These are phyloP conservation scores for Hymenochirus boettgeri DNA, from an alignment of 2,113 vertebrate species.

Conservation along the genomic window DNA sequence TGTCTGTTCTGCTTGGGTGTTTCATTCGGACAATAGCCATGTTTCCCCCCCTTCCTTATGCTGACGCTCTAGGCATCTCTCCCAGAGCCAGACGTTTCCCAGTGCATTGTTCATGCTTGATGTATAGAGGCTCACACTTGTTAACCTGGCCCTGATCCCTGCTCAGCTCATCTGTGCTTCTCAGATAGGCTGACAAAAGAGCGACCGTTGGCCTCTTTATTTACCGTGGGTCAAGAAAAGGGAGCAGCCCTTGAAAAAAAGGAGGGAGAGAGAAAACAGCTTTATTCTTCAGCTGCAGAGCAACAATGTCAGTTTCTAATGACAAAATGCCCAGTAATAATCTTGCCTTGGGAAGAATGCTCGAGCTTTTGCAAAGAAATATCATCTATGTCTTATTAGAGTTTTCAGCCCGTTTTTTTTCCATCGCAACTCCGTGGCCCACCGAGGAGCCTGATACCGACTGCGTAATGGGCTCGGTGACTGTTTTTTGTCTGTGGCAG, in stretches of 20 bases:
- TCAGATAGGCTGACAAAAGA: conserved; percentile 62
- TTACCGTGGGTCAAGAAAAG: conserved; percentile 50
- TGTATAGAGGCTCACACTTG: conserved; percentile 62
- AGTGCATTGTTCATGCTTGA: conserved; percentile 64
- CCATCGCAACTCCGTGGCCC: not conserved
- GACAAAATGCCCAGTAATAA: conserved; percentile 31
- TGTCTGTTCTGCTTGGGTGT: conserved; percentile 56
- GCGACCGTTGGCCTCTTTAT: conserved; percentile 55
- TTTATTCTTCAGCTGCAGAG: conserved; percentile 37
- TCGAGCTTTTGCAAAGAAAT: conserved; percentile 23
- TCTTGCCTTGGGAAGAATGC: conserved; percentile 10
- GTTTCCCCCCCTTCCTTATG: conserved; percentile 44
- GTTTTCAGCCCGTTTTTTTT: not conserved
- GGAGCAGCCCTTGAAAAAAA: conserved; percentile 40
- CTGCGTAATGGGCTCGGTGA: too few relatives aligned
- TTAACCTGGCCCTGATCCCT: conserved; percentile 60
- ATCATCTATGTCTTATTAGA: conserved; percentile 13
- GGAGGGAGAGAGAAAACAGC: conserved; percentile 17
- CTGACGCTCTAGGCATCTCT: conserved; percentile 54
- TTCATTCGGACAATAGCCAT: conserved; percentile 57
- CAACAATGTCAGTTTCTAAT: conserved; percentile 24
- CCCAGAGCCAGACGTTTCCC: conserved; percentile 55
- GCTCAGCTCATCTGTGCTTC: conserved; percentile 55
- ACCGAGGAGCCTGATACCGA: too few relatives aligned
- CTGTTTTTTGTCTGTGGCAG: too few relatives aligned